phyloP scores from a whole-genome alignment of 2,797 vertebrate species.

The Darevskia mixta region DNA sequence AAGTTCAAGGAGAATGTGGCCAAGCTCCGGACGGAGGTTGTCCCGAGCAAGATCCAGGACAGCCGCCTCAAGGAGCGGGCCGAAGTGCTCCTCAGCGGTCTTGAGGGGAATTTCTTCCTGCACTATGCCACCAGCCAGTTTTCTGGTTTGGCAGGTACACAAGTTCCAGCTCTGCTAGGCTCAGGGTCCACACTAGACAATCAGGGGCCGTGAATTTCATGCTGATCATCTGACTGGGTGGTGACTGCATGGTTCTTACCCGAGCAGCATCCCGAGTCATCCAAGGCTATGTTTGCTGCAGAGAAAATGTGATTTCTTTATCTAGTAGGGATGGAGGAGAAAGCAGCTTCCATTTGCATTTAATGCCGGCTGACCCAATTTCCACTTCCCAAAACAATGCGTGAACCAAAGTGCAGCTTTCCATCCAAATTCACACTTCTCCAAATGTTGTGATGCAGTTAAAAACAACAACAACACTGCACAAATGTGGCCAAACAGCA shows the following conservation, averaged over 20 bases:
- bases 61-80: conserved; percentile 16
- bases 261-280: background rate
- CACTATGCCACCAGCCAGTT: conserved; percentile 40
- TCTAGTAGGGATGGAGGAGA: no score
- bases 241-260: background rate
- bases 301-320: background rate
- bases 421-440: no score
- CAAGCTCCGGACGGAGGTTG: background rate
- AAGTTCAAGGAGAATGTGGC: background rate
- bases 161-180: background rate
- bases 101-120: conserved; percentile 15
- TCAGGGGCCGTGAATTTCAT: background rate
- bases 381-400: no score
- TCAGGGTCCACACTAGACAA: no score
- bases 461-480: no score
- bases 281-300: background rate
- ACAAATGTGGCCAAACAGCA: no score
- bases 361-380: no score
- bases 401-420: no score
- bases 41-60: conserved; percentile 11
- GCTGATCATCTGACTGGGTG: background rate
- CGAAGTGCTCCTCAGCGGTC: background rate
- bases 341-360: no score
- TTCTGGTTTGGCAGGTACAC: conserved; percentile 32
- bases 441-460: no score